Evolutionary conservation across 2,797 vertebrate genomes (phyloP), one percentile per base, ranked within the genome.

Genomic region (Emys orbicularis): DNA sequence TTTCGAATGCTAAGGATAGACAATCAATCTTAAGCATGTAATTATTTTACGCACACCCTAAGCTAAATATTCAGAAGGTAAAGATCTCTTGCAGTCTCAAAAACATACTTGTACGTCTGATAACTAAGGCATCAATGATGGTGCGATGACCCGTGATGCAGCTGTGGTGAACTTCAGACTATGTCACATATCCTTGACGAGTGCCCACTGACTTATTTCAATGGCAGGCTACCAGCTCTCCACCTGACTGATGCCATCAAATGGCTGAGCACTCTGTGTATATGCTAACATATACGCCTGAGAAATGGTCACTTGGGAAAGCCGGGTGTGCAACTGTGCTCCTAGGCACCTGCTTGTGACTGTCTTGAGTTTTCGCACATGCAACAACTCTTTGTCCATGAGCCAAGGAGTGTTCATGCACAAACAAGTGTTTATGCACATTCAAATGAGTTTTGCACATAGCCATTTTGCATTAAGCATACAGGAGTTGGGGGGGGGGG

Each of bases 241-340:
- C 6, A 16, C 31, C 31, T 31, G 59, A 13, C 31, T 61, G 59
- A 61, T 16, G 31, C 31, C 59, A 15, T 61, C 29, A 61, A 61
- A 34, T 61, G 59, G 29, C 6, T 34, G 31, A 29, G 59, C 13
- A 34, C 31, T 16, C 29, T 61, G 59, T 5, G 4, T 31, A 61
- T 61, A 31, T 13, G 3, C 31, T 34, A 31, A 61, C 8, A 15
- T 7, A 61, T 8, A 31, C 3, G 13, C 59, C 59, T 61, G 49
- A 50, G n/a, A 82, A 47, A 23, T 21, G 49, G 6, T 21, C 52
- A 15, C 5, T 41, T 6, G 6, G 41, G n/a, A 4, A 37, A 6
- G 57, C 12, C 3, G 1, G 61, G 13, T 27, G 21, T 2, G 49
- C 1, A n/a, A 16, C 4, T 2, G 15, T 2, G 25, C 25, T 8